Evolutionary conservation across 2,888 invertebrate species (phyloP), one percentile per base, ranked within the genome.

Genomic region (Alloplasta piceator): DNA sequence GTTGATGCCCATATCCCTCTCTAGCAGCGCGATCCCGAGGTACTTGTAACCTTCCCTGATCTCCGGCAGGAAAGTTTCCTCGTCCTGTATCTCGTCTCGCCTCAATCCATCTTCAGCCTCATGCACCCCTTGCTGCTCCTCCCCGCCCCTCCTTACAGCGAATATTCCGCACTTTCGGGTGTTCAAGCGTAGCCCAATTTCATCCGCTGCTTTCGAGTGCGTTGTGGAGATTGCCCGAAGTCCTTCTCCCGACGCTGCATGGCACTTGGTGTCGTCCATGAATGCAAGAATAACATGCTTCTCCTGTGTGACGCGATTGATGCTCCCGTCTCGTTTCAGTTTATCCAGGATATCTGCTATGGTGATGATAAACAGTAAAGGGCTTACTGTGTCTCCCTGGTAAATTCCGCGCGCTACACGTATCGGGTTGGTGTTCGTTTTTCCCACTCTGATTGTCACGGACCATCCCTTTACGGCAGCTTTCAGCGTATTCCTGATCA

Each of bases 231-330:
- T 72, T n/a, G 39, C 6, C 10, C 14, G n/a, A 1, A 71, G 63
- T 50, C 74, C 46, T 50, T 36, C 10, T 9, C 48, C 39, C 39
- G 72, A 67, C 7, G 80, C 75, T 0, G 77, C 67, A 76, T 83
- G 66, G 58, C 72, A 63, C 74, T 85, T 64, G 58, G 83, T 80
- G 74, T 85, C 75, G 26, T 82, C 82, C 82, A 83, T 82, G 26
- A 60, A 83, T 1, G 83, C 83, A 0, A 61, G 5, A 0, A 83
- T 43, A 0, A 26, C 26, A n/a, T 83, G 80, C 12, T 41, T 61
- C 3, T 78, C 80, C 9, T 52, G 43, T 4, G 78, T 26, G 0
- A 66, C 14, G 5, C 38, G 9, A n/a, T n/a, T n/a, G n/a, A n/a
- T n/a, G 14, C 46, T 78, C 1, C 38, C 6, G 36, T 75, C 67